A percentile compares a stretch with the other conserved stretches of the same genome.
phyloP scores from a whole-genome alignment of 2,888 invertebrate species.

The Congeria kusceri region DNA sequence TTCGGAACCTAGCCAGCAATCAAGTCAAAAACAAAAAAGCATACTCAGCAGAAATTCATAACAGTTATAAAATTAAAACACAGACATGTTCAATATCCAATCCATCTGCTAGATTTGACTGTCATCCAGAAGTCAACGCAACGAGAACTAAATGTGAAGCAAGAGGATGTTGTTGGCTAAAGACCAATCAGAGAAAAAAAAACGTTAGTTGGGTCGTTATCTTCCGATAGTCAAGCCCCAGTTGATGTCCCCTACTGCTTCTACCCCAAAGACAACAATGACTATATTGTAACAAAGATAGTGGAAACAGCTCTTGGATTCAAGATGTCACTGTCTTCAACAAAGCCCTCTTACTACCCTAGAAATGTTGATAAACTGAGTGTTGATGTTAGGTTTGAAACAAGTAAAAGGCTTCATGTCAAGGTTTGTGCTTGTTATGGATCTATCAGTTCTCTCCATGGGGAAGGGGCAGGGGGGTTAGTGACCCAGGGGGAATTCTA shows the following conservation, averaged over 20 bases:
- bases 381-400: constrained; percentile 72
- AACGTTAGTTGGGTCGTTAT: constrained; percentile 14
- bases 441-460: no score
- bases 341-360: constrained; percentile 64
- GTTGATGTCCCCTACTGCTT: constrained; percentile 70
- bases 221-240: constrained; percentile 37
- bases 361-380: constrained; percentile 59
- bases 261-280: constrained; percentile 68
- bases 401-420: constrained; percentile 65
- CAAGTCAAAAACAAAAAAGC: no score
- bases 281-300: constrained; percentile 55
- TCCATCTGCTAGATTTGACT: constrained; percentile 71
- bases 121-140: constrained; percentile 66
- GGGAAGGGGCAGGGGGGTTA: no score
- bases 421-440: constrained; percentile 66
- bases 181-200: constrained; percentile 21
- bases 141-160: constrained; percentile 55
- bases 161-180: constrained; percentile 74
- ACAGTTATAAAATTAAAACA: neutral
- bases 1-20: no score
- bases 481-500: no score
- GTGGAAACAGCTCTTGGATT: constrained; percentile 55
- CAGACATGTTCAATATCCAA: constrained; percentile 15
- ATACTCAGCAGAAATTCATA: no score
- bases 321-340: constrained; percentile 49